Evolutionary conservation across 2,113 vertebrate species (phyloP).

Genomic region (Sisor rabdophorus): DNA sequence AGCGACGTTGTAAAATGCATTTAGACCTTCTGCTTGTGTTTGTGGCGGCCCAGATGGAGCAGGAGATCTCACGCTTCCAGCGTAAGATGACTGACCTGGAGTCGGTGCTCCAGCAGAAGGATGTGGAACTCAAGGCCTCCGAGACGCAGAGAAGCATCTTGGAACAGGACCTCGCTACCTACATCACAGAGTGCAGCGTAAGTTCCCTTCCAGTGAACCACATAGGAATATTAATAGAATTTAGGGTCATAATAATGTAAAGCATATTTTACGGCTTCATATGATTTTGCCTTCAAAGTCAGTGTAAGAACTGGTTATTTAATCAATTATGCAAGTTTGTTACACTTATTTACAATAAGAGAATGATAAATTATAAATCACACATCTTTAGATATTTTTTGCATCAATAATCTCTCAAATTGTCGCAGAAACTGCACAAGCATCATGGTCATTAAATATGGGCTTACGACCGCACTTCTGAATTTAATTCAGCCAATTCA

Average conservation of each 20-base stretch:
- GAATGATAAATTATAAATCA: background rate
- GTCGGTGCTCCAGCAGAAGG: conserved; percentile 98
- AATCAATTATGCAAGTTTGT: background rate
- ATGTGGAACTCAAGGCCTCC: conserved; percentile 98
- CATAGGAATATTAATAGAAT: background rate
- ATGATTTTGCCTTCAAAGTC: too few species aligned
- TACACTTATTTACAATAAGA: background rate
- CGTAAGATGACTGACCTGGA: conserved; percentile 99
- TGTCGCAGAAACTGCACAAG: background rate
- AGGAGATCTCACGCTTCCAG: conserved; percentile 98
- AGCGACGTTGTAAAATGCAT: conserved; percentile 43
- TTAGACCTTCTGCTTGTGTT: conserved; percentile 50
- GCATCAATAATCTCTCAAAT: background rate
- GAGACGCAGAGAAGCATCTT: conserved; percentile 96
- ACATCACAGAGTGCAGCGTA: conserved; percentile 99
- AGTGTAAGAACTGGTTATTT: background rate
- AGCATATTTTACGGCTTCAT: too few species aligned
- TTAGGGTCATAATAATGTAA: too few species aligned
- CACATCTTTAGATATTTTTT: background rate
- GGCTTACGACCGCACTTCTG: background rate
- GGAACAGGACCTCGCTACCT: conserved; percentile 98
- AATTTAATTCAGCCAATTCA: background rate
- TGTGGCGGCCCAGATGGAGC: conserved; percentile 85
- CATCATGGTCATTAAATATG: background rate
- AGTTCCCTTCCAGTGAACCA: conserved; percentile 59